Evolutionary conservation across 2,797 vertebrate genomes (phyloP), one percentile per base, ranked within the genome.

Genomic region (Xiphophorus birchmanni): DNA sequence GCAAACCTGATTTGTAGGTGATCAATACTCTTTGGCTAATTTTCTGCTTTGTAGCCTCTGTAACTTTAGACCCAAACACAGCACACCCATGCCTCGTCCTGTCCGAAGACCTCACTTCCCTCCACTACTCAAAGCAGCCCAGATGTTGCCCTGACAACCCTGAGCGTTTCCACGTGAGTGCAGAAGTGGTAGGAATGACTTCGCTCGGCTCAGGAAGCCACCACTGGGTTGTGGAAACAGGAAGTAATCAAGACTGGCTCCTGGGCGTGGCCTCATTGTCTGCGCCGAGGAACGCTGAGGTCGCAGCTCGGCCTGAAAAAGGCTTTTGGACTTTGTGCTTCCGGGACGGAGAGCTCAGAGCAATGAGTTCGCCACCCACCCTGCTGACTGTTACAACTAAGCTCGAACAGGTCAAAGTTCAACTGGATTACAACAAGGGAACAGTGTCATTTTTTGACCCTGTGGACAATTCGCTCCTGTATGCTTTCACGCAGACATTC

Each of bases 281-380:
- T 18, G 86, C 92, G 26, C 84, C 83, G 0, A 93, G 94, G 85
- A 78, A 93, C 44, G 13, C 17, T 0, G 93, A 94, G 71, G 40
- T 94, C 65, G 44, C 73, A 0, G 94, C 95, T 15, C 90, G 95
- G 47, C 95, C 95, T 0, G 93, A 96, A 86, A 96, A 96, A 2
- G 95, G 95, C 48, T 96, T 95, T 89, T 96, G 96, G 95, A 95
- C 95, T 29, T 83, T 96, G 78, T 95, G 95, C 67, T 91, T 94
- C 65, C 86, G 95, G 44, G 91, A 95, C 2, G 93, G 93, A 29
- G 80, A 92, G 58, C 82, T 95, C 84, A 92, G 90, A 80, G 95
- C 94, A 0, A 96, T 96, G 96, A 87, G 85, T 37, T 95, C 94
- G 0, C 94, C 95, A 0, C 94, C 95, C 6, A 89, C 82, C 2